Evolutionary conservation across 2,113 vertebrate genomes (phyloP), one percentile per base, ranked within the genome.

Genomic region (Platichthys stellatus): DNA sequence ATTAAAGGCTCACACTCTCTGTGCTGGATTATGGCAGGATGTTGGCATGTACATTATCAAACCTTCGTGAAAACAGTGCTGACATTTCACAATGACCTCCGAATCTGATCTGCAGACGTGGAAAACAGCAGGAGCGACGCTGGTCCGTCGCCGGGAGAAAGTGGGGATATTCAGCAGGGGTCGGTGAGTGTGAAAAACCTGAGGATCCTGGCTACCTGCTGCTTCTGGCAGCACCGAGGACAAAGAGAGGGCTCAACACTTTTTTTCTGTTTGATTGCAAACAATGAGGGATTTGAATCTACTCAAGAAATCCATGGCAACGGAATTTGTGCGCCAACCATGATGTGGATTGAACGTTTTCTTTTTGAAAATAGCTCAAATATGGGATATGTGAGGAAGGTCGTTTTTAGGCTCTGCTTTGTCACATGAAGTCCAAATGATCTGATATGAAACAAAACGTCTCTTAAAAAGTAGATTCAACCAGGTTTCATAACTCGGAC

Each of bases 201-300:
- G 85, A 92, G 86, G 81, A 92, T 87, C 90, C 83, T 61, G 76
- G 80, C 87, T 91, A 92, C 93, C 91, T 93, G 93, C 93, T 94
- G 93, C 84, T 94, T 85, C 78, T 89, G 84, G 82, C 81, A 87
- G 79, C 74, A 15, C 68, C 17, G 69, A 15, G 65, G 81, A 83
- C 70, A 84, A 88, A 91, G 75, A 74, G 69, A 58, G 78, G 74
- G 86, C 81, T 88, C 85, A 69, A 80, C 76, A 62, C 85, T 78
- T 82, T 69, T 60, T 74, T 80, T 38, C 57, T 67, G 73, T 91
- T 78, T 78, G 84, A 88, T 84, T 69, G 74, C 76, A 89, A 92
- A 94, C 90, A 93, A 94, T 88, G 74, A 84, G 59, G 91, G 92
- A 91, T 93, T 90, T 92, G 61, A 88, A 87, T 86, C 76, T 62